Evolutionary conservation across 2,113 vertebrate genomes (phyloP), one percentile per base, ranked within the genome.

Genomic region (Chloebia gouldiae): DNA sequence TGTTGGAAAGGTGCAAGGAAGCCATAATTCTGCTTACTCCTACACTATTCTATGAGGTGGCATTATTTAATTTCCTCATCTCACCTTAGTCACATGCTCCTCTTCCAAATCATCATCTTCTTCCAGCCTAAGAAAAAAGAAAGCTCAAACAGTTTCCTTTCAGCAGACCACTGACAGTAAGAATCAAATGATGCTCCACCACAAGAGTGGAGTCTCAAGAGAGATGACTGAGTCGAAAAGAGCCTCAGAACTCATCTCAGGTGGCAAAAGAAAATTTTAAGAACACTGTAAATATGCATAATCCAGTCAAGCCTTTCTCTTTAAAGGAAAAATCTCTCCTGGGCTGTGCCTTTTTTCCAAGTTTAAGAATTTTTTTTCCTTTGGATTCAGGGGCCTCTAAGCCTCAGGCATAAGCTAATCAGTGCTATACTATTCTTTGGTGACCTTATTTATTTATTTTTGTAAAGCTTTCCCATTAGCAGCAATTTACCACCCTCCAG

Each of bases 11-110:
- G 13, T 79, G 27, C 83, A 61, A 88, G 37, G 64, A 89, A 91
- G 53, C 50, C 30, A 8, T 45, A 57, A 60, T 45, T 70, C 61
- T 70, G 25, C 45, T 77, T 54, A 15, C 13, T 57, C n/a, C n/a
- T 28, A 35, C 24, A 10, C n/a, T 65, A 28, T 59, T 65, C 45
- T 75, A 3, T 16, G 24, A 73, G 17, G 51, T 20, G 23, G 25
- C 35, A 72, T 40, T 50, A 49, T 35, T 51, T 28, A 31, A 35
- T 75, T 70, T 64, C 65, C 40, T 89, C 54, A 50, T 73, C 96
- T 94, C 57, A 99, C 99, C 99, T 99, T 99, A 23, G 98, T 98
- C 28, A 99, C 97, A 11, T 99, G 99, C 19, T 99, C 99, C 87
- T 99, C 99, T 50, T 99, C 98, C 69, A 99, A 96, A 86, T 99